Conservation (phyloP, 2,797 vertebrate genomes). For the Harpagifer antarcticus region DNA sequence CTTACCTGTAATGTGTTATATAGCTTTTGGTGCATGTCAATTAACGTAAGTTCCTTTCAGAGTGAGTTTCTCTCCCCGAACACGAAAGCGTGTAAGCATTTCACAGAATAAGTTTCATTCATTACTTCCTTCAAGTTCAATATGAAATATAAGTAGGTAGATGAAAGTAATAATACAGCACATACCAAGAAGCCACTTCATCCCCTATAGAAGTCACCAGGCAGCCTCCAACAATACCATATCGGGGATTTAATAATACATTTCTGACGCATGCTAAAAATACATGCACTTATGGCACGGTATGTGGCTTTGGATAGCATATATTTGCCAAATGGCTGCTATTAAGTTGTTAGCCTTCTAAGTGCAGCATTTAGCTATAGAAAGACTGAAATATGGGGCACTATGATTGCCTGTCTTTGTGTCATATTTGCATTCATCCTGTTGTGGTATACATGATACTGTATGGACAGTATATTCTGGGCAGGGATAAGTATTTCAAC, state of each 20-base stretch:
- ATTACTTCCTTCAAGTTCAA: background rate
- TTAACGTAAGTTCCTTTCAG: no score
- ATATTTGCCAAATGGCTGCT: constrained; percentile 25
- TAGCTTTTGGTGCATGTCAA: no score
- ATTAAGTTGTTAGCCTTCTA: constrained; percentile 11
- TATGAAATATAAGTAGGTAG: background rate
- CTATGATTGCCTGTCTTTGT: background rate
- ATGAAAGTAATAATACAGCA: constrained; percentile 15
- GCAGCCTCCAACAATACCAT: background rate
- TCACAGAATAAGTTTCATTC: background rate
- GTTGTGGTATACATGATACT: background rate
- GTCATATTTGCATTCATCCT: constrained; percentile 1
- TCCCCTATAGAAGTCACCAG: constrained; percentile 20
- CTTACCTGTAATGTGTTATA: no score
- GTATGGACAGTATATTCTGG: background rate
- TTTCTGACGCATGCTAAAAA: constrained; percentile 22
- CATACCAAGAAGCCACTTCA: constrained; percentile 2
- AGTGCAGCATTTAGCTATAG: background rate
- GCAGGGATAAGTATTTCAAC: constrained; percentile 29
- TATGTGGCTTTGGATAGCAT: constrained; percentile 5
- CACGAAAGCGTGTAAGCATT: no score
- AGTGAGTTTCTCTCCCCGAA: no score
- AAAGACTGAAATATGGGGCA: background rate
- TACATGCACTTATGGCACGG: constrained; percentile 11
- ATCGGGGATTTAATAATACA: constrained; percentile 23